A percentile compares a stretch with the other conserved stretches of the same genome.
Evolutionary conservation across 2,888 invertebrate species (phyloP).

Genomic region (Hyppa rectilinea): DNA sequence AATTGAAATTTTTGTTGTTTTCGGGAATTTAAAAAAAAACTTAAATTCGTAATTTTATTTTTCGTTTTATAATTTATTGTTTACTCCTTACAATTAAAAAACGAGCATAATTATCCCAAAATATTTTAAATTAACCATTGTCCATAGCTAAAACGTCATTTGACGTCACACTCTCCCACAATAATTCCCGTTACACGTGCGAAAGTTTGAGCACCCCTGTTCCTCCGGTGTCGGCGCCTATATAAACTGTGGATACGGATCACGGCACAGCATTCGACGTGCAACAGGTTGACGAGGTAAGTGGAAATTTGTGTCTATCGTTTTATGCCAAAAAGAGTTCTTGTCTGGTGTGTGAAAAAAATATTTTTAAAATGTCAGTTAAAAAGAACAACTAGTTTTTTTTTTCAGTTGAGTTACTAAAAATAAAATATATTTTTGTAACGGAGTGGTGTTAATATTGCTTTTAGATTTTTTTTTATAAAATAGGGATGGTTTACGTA

Average conservation of each 20-base stretch:
- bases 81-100: no score
- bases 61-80: no score
- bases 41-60: no score
- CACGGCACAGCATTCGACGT: slow-evolving; percentile 77
- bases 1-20: not conserved
- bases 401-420: no score
- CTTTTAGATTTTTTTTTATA: not conserved
- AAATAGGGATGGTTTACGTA: not conserved
- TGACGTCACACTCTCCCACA: no score
- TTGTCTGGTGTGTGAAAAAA: not conserved
- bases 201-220: slow-evolving; percentile 77
- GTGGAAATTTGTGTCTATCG: slow-evolving; percentile 63
- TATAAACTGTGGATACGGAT: slow-evolving; percentile 78
- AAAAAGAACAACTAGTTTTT: no score
- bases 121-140: not conserved
- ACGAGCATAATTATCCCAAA: not conserved
- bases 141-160: not conserved
- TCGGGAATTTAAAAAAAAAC: not conserved
- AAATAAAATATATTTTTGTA: not conserved
- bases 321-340: not conserved
- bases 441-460: not conserved
- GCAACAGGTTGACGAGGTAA: slow-evolving; percentile 87
- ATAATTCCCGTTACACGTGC: slow-evolving; percentile 9
- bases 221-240: slow-evolving; percentile 77
- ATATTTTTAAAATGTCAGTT: not conserved